Percentiles rank a stretch among this genome's conserved stretches.
Conservation (phyloP, 2,797 vertebrate species). For the Mionectes olivaceus region DNA sequence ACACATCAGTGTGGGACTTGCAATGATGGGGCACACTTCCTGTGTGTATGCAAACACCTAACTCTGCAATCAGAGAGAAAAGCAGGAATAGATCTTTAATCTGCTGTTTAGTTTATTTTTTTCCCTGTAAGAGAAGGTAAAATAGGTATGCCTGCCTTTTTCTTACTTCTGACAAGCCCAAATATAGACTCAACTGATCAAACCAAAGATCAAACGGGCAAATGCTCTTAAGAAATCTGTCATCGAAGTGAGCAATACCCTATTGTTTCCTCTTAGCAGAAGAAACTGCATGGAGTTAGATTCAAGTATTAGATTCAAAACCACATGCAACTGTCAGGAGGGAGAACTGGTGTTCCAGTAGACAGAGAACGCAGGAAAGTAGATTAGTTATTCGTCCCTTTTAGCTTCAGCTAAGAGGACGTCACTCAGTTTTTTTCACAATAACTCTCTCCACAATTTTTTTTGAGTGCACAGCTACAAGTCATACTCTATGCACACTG, state of each 20-base stretch:
- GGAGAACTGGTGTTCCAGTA: background rate
- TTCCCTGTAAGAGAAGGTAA: background rate
- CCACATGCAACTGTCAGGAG: background rate
- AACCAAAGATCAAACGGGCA: background rate
- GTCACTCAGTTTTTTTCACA: background rate
- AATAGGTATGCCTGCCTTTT: background rate
- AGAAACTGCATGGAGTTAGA: background rate
- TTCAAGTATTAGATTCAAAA: background rate
- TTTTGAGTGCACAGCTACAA: background rate
- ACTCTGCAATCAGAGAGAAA: background rate
- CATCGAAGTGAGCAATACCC: background rate
- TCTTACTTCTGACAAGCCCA: background rate
- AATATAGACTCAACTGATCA: background rate
- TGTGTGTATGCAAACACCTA: background rate
- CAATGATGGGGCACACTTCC: background rate
- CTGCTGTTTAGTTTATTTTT: background rate
- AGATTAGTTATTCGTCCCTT: background rate
- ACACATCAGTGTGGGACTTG: background rate
- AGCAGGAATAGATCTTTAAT: background rate
- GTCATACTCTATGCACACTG: background rate
- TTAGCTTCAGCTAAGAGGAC: background rate
- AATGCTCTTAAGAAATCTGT: background rate
- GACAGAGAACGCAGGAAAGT: background rate
- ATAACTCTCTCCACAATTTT: background rate
- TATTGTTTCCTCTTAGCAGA: background rate